Evolutionary conservation across 2,797 vertebrate species (phyloP).

Genomic region (Danio aesculapii): DNA sequence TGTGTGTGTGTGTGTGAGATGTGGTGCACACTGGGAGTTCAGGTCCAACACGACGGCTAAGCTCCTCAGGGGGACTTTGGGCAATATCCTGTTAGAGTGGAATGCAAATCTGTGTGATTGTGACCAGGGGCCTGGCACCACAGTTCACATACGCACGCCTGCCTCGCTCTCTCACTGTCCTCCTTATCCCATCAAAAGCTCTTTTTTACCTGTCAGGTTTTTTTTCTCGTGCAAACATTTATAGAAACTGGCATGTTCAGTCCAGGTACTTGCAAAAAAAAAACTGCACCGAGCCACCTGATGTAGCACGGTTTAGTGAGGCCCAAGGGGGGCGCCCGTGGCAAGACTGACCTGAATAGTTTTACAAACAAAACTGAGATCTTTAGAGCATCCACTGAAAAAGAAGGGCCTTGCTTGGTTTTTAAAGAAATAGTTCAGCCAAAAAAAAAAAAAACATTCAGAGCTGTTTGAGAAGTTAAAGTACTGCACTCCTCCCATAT

Average conservation of each 20-base stretch:
- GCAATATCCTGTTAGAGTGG: constrained; percentile 78
- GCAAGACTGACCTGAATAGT: constrained; percentile 54
- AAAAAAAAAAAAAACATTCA: background rate
- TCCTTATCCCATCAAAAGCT: constrained; percentile 40
- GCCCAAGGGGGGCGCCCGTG: constrained; percentile 46
- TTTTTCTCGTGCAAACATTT: constrained; percentile 42
- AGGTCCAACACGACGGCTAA: constrained; percentile 63
- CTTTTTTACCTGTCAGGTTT: constrained; percentile 41
- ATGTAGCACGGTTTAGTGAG: constrained; percentile 41
- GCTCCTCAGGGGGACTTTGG: constrained; percentile 76
- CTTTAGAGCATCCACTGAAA: constrained; percentile 31
- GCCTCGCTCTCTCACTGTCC: constrained; percentile 23
- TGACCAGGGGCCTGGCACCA: constrained; percentile 74
- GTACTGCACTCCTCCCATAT: background rate
- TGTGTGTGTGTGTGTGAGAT: constrained; percentile 1
- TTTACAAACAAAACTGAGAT: constrained; percentile 33
- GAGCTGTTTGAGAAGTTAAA: background rate
- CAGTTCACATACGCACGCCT: constrained; percentile 45
- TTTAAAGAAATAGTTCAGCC: constrained; percentile 23
- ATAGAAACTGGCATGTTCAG: constrained; percentile 40
- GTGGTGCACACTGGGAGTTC: constrained; percentile 59
- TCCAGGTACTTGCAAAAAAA: constrained; percentile 27
- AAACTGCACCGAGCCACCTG: constrained; percentile 11
- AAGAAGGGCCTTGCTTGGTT: constrained; percentile 20
- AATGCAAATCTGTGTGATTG: constrained; percentile 78